Conservation (phyloP, 2,888 invertebrate species). For the Drosophila histrio region DNA sequence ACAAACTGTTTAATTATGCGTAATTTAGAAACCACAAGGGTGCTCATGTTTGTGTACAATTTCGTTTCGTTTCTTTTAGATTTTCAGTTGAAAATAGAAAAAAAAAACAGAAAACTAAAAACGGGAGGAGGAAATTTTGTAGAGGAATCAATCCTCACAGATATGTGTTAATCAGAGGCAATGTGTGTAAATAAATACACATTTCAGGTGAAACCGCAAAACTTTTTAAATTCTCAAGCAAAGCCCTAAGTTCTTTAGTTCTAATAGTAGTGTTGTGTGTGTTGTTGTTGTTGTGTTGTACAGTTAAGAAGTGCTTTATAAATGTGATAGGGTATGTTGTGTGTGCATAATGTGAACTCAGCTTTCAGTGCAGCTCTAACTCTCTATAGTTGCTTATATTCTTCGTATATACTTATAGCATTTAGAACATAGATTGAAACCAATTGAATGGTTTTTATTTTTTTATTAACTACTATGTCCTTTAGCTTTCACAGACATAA, state of each 20-base stretch:
- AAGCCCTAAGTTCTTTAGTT: no score
- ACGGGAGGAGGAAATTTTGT: neutral
- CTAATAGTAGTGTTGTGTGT: neutral
- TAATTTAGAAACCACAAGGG: neutral
- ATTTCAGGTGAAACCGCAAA: slow-evolving; percentile 49
- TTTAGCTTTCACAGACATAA: neutral
- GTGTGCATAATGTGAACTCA: no score
- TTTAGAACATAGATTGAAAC: neutral
- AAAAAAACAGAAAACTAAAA: no score
- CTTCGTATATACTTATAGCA: neutral
- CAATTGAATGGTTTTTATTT: neutral
- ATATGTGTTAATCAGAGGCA: slow-evolving; percentile 48
- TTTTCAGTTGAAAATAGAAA: neutral
- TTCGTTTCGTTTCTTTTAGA: neutral
- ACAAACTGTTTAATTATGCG: slow-evolving; percentile 1
- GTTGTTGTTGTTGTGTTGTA: no score
- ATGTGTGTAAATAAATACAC: slow-evolving; percentile 33
- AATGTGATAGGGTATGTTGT: no score
- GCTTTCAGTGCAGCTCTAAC: neutral
- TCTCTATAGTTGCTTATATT: neutral
- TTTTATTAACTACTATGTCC: neutral
- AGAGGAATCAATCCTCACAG: slow-evolving; percentile 36
- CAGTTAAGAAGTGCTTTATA: no score
- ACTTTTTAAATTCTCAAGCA: slow-evolving; percentile 14
- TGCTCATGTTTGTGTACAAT: neutral